Evolutionary conservation across 1,140 invertebrate species (phyloP).

Genomic region (Nilaparvata lugens): DNA sequence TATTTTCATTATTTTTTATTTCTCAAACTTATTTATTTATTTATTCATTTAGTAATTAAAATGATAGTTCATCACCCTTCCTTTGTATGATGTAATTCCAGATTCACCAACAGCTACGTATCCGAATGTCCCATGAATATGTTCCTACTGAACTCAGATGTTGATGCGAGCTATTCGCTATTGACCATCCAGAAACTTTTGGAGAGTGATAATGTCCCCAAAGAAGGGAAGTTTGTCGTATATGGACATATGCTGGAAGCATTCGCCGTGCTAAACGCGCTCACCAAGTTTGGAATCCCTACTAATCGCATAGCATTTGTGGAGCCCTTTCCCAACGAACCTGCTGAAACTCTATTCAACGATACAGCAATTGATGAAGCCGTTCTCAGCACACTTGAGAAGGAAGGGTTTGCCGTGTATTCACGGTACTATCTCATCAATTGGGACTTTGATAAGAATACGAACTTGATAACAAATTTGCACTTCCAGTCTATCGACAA

Average conservation of each 20-base stretch:
- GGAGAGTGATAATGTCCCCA: slow-evolving; percentile 34
- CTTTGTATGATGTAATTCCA: neutral
- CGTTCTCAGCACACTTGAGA: neutral
- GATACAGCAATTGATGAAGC: neutral
- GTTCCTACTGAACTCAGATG: slow-evolving; percentile 38
- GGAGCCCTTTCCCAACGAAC: slow-evolving; percentile 34
- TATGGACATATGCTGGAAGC: slow-evolving; percentile 51
- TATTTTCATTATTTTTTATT: no score
- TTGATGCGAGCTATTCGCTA: slow-evolving; percentile 32
- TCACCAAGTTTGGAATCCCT: slow-evolving; percentile 44
- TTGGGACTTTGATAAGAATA: neutral
- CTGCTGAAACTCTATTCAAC: slow-evolving; percentile 25
- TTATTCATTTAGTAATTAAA: no score
- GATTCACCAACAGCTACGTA: neutral
- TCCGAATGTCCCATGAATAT: neutral
- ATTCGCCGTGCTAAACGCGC: slow-evolving; percentile 45
- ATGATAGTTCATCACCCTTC: no score
- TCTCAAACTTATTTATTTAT: no score
- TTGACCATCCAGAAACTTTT: slow-evolving; percentile 42
- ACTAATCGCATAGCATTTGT: slow-evolving; percentile 42
- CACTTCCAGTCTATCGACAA: neutral
- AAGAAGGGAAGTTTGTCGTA: slow-evolving; percentile 38
- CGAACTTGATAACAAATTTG: neutral
- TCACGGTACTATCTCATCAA: neutral
- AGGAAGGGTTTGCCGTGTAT: neutral